phyloP scores from a whole-genome alignment of 2,797 vertebrate genomes.

The Gallinago solitaria region DNA sequence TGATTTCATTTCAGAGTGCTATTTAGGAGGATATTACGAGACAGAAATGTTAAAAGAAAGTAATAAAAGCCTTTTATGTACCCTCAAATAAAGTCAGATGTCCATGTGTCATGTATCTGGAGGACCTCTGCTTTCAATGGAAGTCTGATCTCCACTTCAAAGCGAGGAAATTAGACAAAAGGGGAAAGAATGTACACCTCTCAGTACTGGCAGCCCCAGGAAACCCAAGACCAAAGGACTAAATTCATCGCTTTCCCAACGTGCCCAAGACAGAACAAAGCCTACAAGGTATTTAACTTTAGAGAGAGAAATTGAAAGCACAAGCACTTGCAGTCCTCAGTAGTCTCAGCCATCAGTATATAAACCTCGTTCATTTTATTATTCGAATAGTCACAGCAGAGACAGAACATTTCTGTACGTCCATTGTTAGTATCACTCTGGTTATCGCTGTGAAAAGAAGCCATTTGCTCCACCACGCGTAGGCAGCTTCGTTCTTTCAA shows the following conservation, averaged over 20 bases:
- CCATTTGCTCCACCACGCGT: background rate
- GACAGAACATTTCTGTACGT: background rate
- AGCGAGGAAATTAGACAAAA: slow-evolving; percentile 36
- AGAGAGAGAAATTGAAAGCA: background rate
- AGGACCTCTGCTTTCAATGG: slow-evolving; percentile 48
- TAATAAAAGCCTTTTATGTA: slow-evolving; percentile 53
- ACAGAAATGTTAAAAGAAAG: slow-evolving; percentile 9
- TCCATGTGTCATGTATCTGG: slow-evolving; percentile 14
- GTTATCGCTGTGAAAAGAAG: background rate
- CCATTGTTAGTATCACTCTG: background rate
- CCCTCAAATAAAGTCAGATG: slow-evolving; percentile 38
- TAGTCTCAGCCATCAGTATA: background rate
- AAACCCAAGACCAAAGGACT: slow-evolving; percentile 19
- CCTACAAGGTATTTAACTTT: background rate
- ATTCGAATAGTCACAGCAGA: background rate
- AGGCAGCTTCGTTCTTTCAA: background rate
- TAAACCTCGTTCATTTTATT: background rate
- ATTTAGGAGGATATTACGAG: background rate
- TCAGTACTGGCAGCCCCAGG: background rate
- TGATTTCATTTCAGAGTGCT: slow-evolving; percentile 8
- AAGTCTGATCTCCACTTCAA: slow-evolving; percentile 47
- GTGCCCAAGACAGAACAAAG: background rate
- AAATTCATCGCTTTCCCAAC: slow-evolving; percentile 7
- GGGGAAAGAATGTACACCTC: background rate
- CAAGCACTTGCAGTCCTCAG: background rate